Percentiles rank a stretch among this genome's conserved stretches.
Evolutionary conservation across 2,888 invertebrate species (phyloP).

Genomic region (Coelinius sp.): DNA sequence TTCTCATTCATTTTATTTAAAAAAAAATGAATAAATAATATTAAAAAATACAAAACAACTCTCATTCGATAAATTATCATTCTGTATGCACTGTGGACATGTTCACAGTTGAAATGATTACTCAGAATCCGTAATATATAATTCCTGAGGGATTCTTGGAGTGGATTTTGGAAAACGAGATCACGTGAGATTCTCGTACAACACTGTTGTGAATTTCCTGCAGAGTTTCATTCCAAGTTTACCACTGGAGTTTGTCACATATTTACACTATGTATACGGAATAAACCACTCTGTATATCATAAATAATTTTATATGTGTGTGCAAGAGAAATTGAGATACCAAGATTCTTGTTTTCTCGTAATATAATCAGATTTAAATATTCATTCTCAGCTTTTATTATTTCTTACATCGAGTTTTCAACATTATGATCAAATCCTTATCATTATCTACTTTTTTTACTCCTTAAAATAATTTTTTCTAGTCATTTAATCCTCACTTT

Average conservation of each 20-base stretch:
- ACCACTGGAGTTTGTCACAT: neutral
- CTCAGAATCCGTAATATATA: neutral
- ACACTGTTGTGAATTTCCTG: slow-evolving; percentile 24
- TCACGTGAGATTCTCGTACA: slow-evolving; percentile 15
- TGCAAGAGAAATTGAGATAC: slow-evolving; percentile 18
- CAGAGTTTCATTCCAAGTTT: slow-evolving; percentile 20
- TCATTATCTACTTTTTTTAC: neutral
- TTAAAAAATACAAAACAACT: neutral
- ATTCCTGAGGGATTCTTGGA: neutral
- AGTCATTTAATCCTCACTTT: no score
- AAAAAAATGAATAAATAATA: no score
- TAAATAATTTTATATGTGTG: slow-evolving; percentile 1
- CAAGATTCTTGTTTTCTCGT: slow-evolving; percentile 6
- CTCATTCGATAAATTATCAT: neutral
- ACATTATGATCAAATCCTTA: neutral
- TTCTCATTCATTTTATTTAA: no score
- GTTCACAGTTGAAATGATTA: neutral
- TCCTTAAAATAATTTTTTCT: no score
- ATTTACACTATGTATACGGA: neutral
- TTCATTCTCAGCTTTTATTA: neutral
- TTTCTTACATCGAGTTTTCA: neutral
- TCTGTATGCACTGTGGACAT: neutral
- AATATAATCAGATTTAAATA: neutral
- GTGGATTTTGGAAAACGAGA: slow-evolving; percentile 5
- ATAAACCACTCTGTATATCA: neutral